These are phyloP conservation scores for Polyommatus icarus DNA, from an alignment of 2,888 invertebrate species.

Conservation along the genomic window DNA sequence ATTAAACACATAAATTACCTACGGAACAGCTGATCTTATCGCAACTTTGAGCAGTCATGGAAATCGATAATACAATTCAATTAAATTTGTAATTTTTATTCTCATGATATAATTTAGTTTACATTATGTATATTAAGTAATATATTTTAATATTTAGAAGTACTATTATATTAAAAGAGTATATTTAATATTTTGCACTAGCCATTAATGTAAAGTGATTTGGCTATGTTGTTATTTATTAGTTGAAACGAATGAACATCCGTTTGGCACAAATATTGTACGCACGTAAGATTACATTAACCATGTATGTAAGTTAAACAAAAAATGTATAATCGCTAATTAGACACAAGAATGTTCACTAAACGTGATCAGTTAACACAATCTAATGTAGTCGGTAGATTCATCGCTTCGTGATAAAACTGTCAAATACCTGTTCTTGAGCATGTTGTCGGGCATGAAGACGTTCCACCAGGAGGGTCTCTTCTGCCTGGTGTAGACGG, in stretches of 20 bases:
- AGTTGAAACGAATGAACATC: neutral
- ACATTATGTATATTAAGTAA: neutral
- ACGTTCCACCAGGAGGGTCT: slow-evolving; percentile 95
- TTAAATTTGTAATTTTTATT: neutral
- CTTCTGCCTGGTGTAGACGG: slow-evolving; percentile 82
- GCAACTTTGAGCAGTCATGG: slow-evolving; percentile 29
- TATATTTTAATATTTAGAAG: neutral
- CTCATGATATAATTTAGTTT: neutral
- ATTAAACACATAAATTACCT: slow-evolving; percentile 26
- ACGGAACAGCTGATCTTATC: slow-evolving; percentile 25
- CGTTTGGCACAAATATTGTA: neutral
- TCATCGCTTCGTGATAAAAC: neutral
- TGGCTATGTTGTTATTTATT: neutral
- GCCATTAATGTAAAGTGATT: neutral
- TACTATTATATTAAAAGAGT: neutral
- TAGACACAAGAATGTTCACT: slow-evolving; percentile 8
- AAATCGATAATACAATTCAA: slow-evolving; percentile 20
- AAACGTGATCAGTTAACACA: slow-evolving; percentile 1
- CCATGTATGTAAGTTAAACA: neutral
- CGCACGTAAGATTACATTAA: neutral
- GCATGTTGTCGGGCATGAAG: slow-evolving; percentile 88
- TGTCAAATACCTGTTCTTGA: slow-evolving; percentile 82
- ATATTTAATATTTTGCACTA: neutral
- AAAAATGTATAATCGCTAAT: slow-evolving; percentile 17
- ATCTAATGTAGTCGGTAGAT: neutral